Percentiles rank a stretch among this genome's conserved stretches.
These are phyloP conservation scores for Pollenia labialis DNA, from an alignment of 2,888 invertebrate genomes.

Conservation along the genomic window DNA sequence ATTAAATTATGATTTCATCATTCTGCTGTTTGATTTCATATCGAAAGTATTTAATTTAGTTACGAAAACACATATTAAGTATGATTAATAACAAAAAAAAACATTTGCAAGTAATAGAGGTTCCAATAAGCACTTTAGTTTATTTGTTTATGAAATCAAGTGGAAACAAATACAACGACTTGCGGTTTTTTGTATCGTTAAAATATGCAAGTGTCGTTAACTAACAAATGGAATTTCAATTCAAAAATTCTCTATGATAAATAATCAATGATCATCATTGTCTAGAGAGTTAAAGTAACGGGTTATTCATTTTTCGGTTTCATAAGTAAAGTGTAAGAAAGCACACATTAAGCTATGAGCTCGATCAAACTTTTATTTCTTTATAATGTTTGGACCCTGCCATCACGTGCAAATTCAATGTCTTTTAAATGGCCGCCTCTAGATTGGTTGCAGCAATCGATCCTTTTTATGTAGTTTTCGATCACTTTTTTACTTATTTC, in stretches of 20 bases:
- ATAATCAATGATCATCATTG: slow-evolving; percentile 36
- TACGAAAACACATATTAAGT: background rate
- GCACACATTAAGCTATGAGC: no score
- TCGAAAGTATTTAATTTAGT: slow-evolving; percentile 39
- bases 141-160: slow-evolving; percentile 40
- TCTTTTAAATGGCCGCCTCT: no score
- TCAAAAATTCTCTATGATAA: slow-evolving; percentile 49
- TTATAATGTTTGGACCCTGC: no score
- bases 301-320: no score
- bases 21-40: slow-evolving; percentile 25
- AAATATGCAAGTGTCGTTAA: slow-evolving; percentile 41
- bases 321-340: no score
- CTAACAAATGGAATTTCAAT: slow-evolving; percentile 50
- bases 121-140: slow-evolving; percentile 24
- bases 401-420: no score
- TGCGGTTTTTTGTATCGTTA: slow-evolving; percentile 36
- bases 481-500: no score
- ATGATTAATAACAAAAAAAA: slow-evolving; percentile 33
- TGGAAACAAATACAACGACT: slow-evolving; percentile 9
- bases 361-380: no score
- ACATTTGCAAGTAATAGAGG: slow-evolving; percentile 35
- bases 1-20: slow-evolving; percentile 45
- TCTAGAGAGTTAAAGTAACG: slow-evolving; percentile 29
- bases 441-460: no score
- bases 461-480: no score